These are phyloP conservation scores for Dromococcyx pavoninus DNA, from an alignment of 2,797 vertebrate genomes.

Conservation along the genomic window DNA sequence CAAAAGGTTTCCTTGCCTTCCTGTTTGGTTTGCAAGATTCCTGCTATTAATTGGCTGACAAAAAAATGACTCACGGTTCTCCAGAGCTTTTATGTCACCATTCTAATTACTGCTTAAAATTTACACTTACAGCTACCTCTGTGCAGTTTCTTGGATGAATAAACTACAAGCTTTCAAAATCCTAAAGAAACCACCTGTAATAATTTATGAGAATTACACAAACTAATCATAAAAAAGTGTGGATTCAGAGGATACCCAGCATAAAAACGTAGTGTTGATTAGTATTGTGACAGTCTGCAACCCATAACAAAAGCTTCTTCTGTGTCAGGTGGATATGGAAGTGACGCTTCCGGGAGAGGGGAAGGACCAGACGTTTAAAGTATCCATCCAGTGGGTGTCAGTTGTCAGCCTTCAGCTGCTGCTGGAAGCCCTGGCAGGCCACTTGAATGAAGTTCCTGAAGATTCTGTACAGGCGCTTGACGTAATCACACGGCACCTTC, in stretches of 20 bases:
- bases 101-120: slow-evolving; percentile 13
- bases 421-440: slow-evolving; percentile 93
- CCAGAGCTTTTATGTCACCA: background rate
- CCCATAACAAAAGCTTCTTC: background rate
- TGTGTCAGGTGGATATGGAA: slow-evolving; percentile 93
- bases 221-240: background rate
- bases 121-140: background rate
- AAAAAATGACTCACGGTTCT: background rate
- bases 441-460: slow-evolving; percentile 95
- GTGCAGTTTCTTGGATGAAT: background rate
- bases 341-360: slow-evolving; percentile 97
- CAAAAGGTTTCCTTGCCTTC: background rate
- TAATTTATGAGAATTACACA: background rate
- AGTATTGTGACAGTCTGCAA: background rate
- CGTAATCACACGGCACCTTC: slow-evolving; percentile 96
- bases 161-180: slow-evolving; percentile 12
- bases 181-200: background rate
- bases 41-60: slow-evolving; percentile 4
- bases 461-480: slow-evolving; percentile 97
- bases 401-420: slow-evolving; percentile 97
- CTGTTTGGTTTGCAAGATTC: background rate
- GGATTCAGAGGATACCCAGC: background rate
- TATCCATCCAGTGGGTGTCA: slow-evolving; percentile 98
- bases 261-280: background rate
- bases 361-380: slow-evolving; percentile 98